These are phyloP conservation scores for Ictalurus furcatus DNA, from an alignment of 2,113 vertebrate species.

Conservation along the genomic window DNA sequence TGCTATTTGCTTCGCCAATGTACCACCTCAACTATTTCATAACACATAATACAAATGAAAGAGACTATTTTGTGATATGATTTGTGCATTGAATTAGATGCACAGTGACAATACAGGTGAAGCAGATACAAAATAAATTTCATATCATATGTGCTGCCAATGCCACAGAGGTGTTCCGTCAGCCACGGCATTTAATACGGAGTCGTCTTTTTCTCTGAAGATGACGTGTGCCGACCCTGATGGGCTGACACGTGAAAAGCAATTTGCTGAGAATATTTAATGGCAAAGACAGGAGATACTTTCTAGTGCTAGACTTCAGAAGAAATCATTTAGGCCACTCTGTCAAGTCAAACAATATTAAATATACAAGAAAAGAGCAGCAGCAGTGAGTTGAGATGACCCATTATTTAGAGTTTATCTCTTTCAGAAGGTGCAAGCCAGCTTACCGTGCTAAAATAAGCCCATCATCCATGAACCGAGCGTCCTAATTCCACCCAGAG, in stretches of 20 bases:
- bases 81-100: not conserved
- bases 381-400: not conserved
- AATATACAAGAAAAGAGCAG: not conserved
- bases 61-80: not conserved
- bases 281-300: not conserved
- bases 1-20: not conserved
- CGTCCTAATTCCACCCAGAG: conserved; percentile 7
- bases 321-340: not conserved
- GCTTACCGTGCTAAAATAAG: conserved; percentile 45
- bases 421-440: conserved; percentile 18
- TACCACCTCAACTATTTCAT: not conserved
- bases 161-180: not conserved
- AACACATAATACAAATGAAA: not conserved
- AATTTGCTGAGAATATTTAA: not conserved
- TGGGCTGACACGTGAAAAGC: not conserved
- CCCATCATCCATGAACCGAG: not conserved
- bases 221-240: not conserved
- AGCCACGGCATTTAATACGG: not conserved
- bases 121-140: not conserved
- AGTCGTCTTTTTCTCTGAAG: not conserved
- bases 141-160: not conserved
- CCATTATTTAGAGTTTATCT: conserved; percentile 4
- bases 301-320: not conserved
- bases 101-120: not conserved
- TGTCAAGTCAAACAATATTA: not conserved